Conservation (phyloP, 1,140 invertebrate genomes). For the Monomorium pharaonis region DNA sequence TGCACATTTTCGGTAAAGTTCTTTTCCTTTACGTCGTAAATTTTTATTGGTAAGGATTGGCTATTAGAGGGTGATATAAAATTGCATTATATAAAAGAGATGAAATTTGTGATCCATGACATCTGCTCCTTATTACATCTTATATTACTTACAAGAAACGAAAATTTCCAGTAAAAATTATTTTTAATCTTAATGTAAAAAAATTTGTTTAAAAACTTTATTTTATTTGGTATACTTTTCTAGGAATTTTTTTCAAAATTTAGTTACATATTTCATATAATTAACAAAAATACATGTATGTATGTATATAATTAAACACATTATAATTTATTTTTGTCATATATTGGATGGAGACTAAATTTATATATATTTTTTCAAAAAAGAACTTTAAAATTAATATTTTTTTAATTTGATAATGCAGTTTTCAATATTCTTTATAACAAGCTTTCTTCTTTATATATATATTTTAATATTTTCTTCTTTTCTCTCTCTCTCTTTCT, state of each 20-base stretch:
- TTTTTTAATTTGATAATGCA: not conserved
- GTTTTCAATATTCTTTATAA: not conserved
- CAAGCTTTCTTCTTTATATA: not conserved
- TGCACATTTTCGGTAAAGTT: not conserved
- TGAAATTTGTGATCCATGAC: not conserved
- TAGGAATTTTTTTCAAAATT: not conserved
- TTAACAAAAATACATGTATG: not conserved
- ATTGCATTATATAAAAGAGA: not conserved
- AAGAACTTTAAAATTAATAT: not conserved
- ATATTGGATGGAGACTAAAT: not conserved
- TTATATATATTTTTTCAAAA: not conserved
- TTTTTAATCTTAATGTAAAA: not conserved
- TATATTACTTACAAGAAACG: not conserved
- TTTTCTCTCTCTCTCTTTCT: too few species aligned
- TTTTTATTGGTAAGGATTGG: not conserved
- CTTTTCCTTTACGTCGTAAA: not conserved
- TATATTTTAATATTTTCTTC: too few species aligned
- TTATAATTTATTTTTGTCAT: constrained; percentile 5
- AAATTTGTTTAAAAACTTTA: not conserved
- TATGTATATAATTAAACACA: not conserved
- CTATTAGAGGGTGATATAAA: not conserved
- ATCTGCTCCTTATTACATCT: not conserved
- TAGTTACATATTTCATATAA: not conserved
- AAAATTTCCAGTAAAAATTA: not conserved
- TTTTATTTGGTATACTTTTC: not conserved